Evolutionary conservation across 2,797 vertebrate species (phyloP).

Genomic region (Percopsis omiscomaycus): DNA sequence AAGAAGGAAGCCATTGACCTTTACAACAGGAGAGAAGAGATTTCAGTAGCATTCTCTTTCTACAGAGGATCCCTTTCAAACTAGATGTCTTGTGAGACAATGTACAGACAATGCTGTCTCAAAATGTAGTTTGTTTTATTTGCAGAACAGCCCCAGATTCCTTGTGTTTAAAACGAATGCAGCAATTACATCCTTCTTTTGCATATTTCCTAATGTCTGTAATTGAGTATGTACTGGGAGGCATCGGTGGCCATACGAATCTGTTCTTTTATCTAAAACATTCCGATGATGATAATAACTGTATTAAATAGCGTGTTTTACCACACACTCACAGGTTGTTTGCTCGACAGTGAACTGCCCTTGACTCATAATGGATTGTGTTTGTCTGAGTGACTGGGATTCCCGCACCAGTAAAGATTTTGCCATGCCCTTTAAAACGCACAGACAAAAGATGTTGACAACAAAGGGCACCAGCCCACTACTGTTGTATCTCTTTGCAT

Average conservation of each 20-base stretch:
- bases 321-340: slow-evolving; percentile 43
- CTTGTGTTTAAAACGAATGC: slow-evolving; percentile 51
- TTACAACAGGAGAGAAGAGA: slow-evolving; percentile 31
- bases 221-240: too few species aligned
- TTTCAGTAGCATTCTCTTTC: slow-evolving; percentile 25
- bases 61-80: slow-evolving; percentile 36
- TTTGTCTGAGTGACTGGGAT: slow-evolving; percentile 64
- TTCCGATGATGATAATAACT: too few species aligned
- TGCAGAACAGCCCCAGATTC: slow-evolving; percentile 59
- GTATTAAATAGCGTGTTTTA: slow-evolving; percentile 29
- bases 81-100: slow-evolving; percentile 42
- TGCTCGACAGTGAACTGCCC: slow-evolving; percentile 63
- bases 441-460: slow-evolving; percentile 69
- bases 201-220: background rate
- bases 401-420: slow-evolving; percentile 77
- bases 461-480: slow-evolving; percentile 60
- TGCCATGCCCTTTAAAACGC: slow-evolving; percentile 59
- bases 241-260: too few species aligned
- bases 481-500: slow-evolving; percentile 60
- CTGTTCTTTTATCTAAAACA: too few species aligned
- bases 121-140: slow-evolving; percentile 48
- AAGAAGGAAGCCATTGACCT: slow-evolving; percentile 50
- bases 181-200: slow-evolving; percentile 59
- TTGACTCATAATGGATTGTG: slow-evolving; percentile 65
- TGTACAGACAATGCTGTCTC: slow-evolving; percentile 23